phyloP scores from a whole-genome alignment of 2,113 vertebrate genomes.

The Cepphus grylle region DNA sequence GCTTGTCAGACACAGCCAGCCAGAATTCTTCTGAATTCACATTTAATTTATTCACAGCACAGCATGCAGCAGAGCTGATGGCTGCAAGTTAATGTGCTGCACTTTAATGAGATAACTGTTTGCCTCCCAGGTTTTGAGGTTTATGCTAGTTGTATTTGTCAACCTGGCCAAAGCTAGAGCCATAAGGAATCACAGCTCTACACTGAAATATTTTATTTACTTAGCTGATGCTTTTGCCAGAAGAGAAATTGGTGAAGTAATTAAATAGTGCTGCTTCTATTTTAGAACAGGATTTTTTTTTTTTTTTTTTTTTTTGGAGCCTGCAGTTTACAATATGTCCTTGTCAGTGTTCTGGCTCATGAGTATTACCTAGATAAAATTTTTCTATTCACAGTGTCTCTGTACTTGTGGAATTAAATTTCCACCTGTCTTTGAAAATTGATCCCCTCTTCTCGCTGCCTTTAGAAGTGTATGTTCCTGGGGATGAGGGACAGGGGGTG shows the following conservation, averaged over 20 bases:
- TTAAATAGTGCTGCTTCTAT: constrained; percentile 13
- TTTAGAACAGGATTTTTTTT: background rate
- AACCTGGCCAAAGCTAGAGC: constrained; percentile 33
- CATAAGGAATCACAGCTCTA: constrained; percentile 29
- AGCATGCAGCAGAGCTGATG: constrained; percentile 51
- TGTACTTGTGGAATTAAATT: background rate
- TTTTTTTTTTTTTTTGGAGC: background rate
- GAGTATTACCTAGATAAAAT: background rate
- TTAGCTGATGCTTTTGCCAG: background rate
- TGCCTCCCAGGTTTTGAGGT: constrained; percentile 50
- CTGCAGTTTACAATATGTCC: background rate
- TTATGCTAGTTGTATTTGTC: constrained; percentile 63
- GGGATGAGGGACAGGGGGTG: background rate
- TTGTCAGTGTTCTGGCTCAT: background rate
- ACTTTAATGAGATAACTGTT: constrained; percentile 72
- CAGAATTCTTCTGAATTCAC: constrained; percentile 57
- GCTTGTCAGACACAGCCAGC: constrained; percentile 40
- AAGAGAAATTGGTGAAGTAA: background rate
- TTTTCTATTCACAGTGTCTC: background rate
- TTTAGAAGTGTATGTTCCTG: background rate
- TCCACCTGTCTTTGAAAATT: background rate
- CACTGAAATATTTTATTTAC: constrained; percentile 42
- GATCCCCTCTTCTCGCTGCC: background rate
- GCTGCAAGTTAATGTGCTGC: constrained; percentile 70
- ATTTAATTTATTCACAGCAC: constrained; percentile 72